These are phyloP conservation scores for Alligator sinensis DNA, from an alignment of 2,113 vertebrate genomes.

Conservation along the genomic window DNA sequence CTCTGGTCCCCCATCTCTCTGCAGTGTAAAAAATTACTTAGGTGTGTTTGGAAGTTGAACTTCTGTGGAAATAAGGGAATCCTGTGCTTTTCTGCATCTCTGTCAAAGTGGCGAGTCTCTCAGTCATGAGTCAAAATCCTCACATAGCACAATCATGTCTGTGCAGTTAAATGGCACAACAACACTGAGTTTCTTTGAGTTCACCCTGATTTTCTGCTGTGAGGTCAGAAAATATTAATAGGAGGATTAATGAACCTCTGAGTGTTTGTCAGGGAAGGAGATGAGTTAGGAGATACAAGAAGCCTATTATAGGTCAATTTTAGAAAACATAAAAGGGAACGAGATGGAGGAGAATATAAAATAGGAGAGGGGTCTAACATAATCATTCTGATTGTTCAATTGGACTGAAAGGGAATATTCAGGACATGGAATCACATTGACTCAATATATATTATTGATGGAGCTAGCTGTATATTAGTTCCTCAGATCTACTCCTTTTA, in stretches of 20 bases:
- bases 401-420: slow-evolving; percentile 3
- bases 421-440: not conserved
- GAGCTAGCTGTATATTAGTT: not conserved
- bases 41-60: not conserved
- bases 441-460: slow-evolving; percentile 25
- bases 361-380: not conserved
- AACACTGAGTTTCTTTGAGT: slow-evolving; percentile 3
- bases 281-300: not conserved
- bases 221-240: slow-evolving; percentile 9
- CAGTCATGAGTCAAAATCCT: not conserved
- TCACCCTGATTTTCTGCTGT: not conserved
- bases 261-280: not conserved
- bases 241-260: not conserved
- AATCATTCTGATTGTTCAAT: slow-evolving; percentile 49
- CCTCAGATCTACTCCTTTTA: not conserved
- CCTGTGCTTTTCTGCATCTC: not conserved
- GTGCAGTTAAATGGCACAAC: fast-evolving
- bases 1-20: no score
- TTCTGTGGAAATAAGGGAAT: not conserved
- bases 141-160: not conserved
- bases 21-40: no score
- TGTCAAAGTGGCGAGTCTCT: not conserved
- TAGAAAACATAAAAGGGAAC: slow-evolving; percentile 43
- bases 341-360: not conserved
- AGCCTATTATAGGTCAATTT: not conserved